Conservation (phyloP, 2,113 vertebrate genomes). For the Tupaia chinensis region DNA sequence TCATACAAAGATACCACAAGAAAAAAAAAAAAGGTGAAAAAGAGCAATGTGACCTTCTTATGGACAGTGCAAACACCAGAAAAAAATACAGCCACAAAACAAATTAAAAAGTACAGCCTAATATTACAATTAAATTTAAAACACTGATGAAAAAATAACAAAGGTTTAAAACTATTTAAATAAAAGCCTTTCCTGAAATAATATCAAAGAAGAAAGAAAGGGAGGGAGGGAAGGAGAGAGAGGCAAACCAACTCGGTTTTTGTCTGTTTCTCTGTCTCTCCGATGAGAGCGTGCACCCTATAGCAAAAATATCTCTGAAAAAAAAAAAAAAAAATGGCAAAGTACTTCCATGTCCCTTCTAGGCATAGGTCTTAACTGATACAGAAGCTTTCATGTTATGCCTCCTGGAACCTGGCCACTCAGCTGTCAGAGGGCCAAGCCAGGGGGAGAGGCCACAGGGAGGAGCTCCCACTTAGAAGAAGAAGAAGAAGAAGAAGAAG, state of each 20-base stretch:
- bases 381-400: too few relatives aligned
- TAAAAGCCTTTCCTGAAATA: not conserved
- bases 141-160: not conserved
- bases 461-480: too few relatives aligned
- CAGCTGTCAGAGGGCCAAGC: too few relatives aligned
- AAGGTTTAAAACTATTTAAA: not conserved
- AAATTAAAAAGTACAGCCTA: not conserved
- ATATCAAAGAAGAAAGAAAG: not conserved
- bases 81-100: not conserved
- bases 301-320: not conserved
- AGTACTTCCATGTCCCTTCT: too few relatives aligned
- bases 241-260: too few relatives aligned
- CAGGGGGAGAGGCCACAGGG: too few relatives aligned
- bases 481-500: too few relatives aligned
- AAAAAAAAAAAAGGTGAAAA: not conserved
- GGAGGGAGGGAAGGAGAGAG: too few relatives aligned
- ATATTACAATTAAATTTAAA: not conserved
- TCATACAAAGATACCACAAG: not conserved
- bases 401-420: too few relatives aligned
- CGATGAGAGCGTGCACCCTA: too few relatives aligned
- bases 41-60: not conserved
- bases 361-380: too few relatives aligned
- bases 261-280: too few relatives aligned
- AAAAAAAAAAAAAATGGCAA: not conserved
- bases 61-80: not conserved